Evolutionary conservation across 2,113 vertebrate genomes (phyloP).

Genomic region (Butorides virescens): DNA sequence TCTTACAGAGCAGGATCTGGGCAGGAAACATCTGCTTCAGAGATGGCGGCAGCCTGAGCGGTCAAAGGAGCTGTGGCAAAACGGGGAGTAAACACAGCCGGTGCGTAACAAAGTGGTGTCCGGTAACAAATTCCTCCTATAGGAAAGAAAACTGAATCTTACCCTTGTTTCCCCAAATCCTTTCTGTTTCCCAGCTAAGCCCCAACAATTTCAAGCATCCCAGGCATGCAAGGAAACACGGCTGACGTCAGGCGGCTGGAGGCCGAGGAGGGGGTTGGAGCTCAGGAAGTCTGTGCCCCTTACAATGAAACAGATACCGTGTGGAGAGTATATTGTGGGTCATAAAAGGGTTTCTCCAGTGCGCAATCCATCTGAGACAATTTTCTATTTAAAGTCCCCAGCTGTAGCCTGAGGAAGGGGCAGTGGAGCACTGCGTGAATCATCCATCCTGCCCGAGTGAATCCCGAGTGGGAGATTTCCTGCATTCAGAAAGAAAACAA

Average conservation of each 20-base stretch:
- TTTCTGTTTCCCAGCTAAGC: not conserved
- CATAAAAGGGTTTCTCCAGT: conserved; percentile 31
- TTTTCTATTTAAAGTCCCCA: conserved; percentile 29
- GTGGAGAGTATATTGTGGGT: not conserved
- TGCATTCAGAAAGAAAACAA: conserved; percentile 32
- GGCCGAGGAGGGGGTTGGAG: not conserved
- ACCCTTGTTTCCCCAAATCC: not conserved
- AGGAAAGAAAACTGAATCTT: not conserved
- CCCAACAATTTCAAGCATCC: conserved; percentile 42
- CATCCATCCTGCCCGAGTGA: conserved; percentile 33
- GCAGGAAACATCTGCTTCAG: conserved; percentile 40
- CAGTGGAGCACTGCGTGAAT: not conserved
- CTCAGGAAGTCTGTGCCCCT: conserved; percentile 17
- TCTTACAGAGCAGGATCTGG: not conserved
- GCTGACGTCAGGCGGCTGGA: not conserved
- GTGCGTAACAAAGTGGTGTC: not conserved
- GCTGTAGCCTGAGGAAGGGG: conserved; percentile 44
- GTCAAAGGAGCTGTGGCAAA: not conserved
- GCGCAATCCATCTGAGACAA: not conserved
- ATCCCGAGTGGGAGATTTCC: conserved; percentile 6
- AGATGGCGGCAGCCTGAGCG: rapidly evolving
- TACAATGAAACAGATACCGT: not conserved
- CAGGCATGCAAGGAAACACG: conserved; percentile 43
- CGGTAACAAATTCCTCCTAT: not conserved
- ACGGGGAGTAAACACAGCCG: not conserved